Evolutionary conservation across 2,797 vertebrate genomes (phyloP).

Genomic region (Molossus alvarezi): DNA sequence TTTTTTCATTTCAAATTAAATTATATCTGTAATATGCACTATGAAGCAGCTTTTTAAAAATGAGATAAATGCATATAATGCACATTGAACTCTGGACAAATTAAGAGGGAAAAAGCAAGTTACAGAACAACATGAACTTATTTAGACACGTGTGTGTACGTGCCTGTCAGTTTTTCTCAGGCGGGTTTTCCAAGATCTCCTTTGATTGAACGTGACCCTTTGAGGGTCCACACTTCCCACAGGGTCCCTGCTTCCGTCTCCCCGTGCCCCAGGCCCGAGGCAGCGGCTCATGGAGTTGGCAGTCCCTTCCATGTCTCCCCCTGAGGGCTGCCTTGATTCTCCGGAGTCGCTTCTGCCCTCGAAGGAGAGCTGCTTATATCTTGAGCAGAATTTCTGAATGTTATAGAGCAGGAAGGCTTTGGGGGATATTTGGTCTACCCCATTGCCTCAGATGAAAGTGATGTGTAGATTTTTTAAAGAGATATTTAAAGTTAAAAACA

Average conservation of each 20-base stretch:
- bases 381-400: neutral
- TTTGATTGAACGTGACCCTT: neutral
- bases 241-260: neutral
- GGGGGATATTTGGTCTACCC: neutral
- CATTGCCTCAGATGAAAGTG: neutral
- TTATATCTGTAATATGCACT: neutral
- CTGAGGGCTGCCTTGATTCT: neutral
- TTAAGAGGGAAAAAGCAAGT: neutral
- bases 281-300: neutral
- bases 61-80: neutral
- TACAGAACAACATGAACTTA: neutral
- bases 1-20: neutral
- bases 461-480: neutral
- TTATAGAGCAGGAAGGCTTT: neutral
- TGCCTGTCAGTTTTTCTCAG: neutral
- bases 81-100: neutral
- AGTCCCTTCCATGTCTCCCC: neutral
- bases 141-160: accelerated
- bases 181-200: neutral
- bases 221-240: too few species aligned
- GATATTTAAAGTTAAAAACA: neutral
- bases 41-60: neutral
- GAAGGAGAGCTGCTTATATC: neutral
- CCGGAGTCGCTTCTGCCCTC: neutral
- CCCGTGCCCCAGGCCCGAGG: accelerated